Evolutionary conservation across 2,888 invertebrate species (phyloP), one percentile per base, ranked within the genome.

Genomic region (Suillia variegata): DNA sequence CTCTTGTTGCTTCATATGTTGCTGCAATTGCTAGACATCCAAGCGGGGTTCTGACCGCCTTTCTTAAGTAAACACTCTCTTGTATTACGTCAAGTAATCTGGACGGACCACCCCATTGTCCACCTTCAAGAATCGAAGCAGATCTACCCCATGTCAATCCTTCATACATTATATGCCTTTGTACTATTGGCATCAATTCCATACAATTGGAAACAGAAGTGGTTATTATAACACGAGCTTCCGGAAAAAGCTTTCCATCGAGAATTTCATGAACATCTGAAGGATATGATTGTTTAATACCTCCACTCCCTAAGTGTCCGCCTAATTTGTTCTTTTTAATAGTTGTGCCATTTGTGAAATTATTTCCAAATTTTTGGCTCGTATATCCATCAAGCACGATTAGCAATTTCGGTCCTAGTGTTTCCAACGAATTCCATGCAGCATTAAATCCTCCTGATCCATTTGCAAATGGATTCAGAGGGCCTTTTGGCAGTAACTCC

Each of bases 361-460:
- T 47, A 26, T 54, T 61, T 4, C 58, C 58, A 10, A 45, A 42
- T 58, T 73, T 70, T 50, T 69, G 68, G 49, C 69, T 70, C 68
- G 85, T 85, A 70, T 85, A 84, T 1, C 85, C 85, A 68, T 85
- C 85, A 34, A 86, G 74, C 20, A 86, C 80, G 65, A 86, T 83
- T 12, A 85, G 77, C 20, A 85, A 75, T 24, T 84, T 80, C 33
- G 84, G 83, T 56, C 84, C 83, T 54, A 85, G 76, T 1, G 82
- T 69, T 49, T 82, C 80, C 45, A 84, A 66, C 2, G 82, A 81
- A 50, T 82, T 80, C 84, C 84, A 84, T 8, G 83, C 81, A 38
- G 83, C 78, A 3, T 79, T 73, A 34, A 83, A 81, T 20, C 75
- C 76, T 51, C 73, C 74, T 51, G 70, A 69, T 49, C 73, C 73